Evolutionary conservation across 2,888 invertebrate genomes (phyloP).

Genomic region (Drosophila prolongata): DNA sequence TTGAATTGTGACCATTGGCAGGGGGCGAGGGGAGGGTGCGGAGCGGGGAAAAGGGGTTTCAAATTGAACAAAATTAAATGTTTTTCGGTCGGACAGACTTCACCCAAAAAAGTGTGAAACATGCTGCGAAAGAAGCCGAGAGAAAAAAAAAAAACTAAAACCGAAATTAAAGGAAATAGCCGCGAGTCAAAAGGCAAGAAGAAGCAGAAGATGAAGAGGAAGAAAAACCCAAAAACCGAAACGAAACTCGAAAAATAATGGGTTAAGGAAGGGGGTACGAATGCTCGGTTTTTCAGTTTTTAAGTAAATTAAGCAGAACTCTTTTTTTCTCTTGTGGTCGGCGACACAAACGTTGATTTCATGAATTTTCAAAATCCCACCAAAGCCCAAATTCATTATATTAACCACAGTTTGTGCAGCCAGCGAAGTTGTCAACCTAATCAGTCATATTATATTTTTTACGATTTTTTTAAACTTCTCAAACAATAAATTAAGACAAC

Average conservation of each 20-base stretch:
- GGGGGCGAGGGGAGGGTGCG: conserved; percentile 9
- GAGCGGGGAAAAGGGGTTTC: conserved; percentile 23
- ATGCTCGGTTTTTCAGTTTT: conserved; percentile 38
- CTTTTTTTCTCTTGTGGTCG: conserved; percentile 25
- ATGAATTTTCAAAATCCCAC: conserved; percentile 54
- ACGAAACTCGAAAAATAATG: conserved; percentile 40
- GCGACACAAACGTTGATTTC: conserved; percentile 55
- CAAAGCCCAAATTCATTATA: conserved; percentile 22
- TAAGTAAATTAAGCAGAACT: conserved; percentile 70
- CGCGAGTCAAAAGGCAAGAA: conserved; percentile 33
- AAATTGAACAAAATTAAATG: conserved; percentile 60
- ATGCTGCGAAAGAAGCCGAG: conserved; percentile 33
- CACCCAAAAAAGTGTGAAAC: conserved; percentile 61
- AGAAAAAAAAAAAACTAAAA: neutral
- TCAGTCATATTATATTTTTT: too few species aligned
- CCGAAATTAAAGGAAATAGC: conserved; percentile 50
- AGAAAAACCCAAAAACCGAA: conserved; percentile 47
- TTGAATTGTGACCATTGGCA: conserved; percentile 68
- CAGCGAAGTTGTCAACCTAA: neutral
- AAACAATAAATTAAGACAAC: neutral
- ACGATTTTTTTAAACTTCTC: neutral
- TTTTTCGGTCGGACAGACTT: conserved; percentile 9
- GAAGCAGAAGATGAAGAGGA: conserved; percentile 4
- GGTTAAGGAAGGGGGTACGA: conserved; percentile 6
- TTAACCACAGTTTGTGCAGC: conserved; percentile 1